phyloP scores from a whole-genome alignment of 2,888 invertebrate genomes.

The Myopa testacea region DNA sequence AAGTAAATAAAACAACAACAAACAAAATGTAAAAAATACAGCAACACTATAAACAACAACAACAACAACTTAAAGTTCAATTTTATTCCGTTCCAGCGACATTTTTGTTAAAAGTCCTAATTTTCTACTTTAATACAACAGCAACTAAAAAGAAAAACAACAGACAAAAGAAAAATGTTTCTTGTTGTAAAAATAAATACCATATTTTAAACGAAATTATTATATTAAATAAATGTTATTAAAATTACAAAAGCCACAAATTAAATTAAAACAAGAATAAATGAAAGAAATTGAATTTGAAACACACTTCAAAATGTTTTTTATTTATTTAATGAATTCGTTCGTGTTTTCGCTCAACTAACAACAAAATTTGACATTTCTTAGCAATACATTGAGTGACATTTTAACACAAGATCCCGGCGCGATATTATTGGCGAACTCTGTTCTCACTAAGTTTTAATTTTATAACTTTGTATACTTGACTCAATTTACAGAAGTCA shows the following conservation, averaged over 20 bases:
- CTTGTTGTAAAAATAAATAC: constrained; percentile 45
- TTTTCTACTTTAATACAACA: constrained; percentile 25
- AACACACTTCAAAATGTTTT: background rate
- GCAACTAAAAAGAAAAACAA: constrained; percentile 21
- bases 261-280: constrained; percentile 19
- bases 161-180: constrained; percentile 4
- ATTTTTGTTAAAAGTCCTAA: constrained; percentile 27
- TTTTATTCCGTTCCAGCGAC: constrained; percentile 53
- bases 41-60: constrained; percentile 37
- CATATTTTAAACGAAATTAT: constrained; percentile 43
- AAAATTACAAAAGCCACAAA: constrained; percentile 44
- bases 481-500: too few relatives aligned
- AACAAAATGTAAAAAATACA: constrained; percentile 47
- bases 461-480: too few relatives aligned
- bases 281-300: background rate
- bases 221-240: constrained; percentile 44
- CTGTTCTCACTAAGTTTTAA: too few relatives aligned
- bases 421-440: too few relatives aligned
- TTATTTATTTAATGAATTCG: too few relatives aligned
- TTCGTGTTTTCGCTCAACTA: too few relatives aligned
- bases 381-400: too few relatives aligned
- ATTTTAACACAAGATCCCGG: too few relatives aligned
- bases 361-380: too few relatives aligned
- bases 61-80: constrained; percentile 54
- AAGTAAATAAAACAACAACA: constrained; percentile 47